Base-by-base conservation (phyloP, 1,140 invertebrate genomes). In the Centruroides sculpturatus region DNA sequence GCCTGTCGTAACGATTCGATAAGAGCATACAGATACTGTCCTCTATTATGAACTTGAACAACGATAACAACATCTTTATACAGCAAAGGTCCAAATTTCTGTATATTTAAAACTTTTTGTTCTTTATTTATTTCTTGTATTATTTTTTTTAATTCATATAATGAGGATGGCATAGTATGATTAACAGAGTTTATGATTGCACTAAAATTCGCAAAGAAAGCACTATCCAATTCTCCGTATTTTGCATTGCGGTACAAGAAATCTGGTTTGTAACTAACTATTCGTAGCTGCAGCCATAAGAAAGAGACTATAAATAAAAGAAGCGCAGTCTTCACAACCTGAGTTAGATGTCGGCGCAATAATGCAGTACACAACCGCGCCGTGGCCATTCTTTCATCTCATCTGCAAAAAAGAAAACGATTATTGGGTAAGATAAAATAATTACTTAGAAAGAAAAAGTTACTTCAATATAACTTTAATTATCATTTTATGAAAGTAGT, bases 1-100 rank as follows among this genome's bases (percentile, higher is more conserved):
- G 90, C 91, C 74, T 92, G 88, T 0, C 87, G 83, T 64, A 98
- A 73, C 12, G 91, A 94, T 10, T 92, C 86, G 60, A 99, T 89
- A 13, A 98, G 78, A 71, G 95, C 87, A 23, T 88, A 81, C 52
- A 99, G 76, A 76, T 98, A 98, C 13, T 88, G 87, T 23, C 94
- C 81, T 55, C 96, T 79, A 53, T 89, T 87, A 76, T 99, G 95
- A 53, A 97, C 92, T 84, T 95, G 80, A 61, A 87, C 76, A 49
- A 87, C 83, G 70, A 89, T 87, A 67, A 89, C 80, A 65, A 86
- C 79, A 59, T 85, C 83, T 73, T 87, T 83, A 69, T 80, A 79
- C 65, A 82, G 79, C 62, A 88, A 71, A 13, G 85, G 84, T 3
- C 85, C 85, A 70, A 85, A 88, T 10, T 81, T 75, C 60, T 87